A percentile compares a stretch with the other conserved stretches of the same genome.
Evolutionary conservation across 1,140 invertebrate species (phyloP).

Genomic region (Ectropis grisescens): DNA sequence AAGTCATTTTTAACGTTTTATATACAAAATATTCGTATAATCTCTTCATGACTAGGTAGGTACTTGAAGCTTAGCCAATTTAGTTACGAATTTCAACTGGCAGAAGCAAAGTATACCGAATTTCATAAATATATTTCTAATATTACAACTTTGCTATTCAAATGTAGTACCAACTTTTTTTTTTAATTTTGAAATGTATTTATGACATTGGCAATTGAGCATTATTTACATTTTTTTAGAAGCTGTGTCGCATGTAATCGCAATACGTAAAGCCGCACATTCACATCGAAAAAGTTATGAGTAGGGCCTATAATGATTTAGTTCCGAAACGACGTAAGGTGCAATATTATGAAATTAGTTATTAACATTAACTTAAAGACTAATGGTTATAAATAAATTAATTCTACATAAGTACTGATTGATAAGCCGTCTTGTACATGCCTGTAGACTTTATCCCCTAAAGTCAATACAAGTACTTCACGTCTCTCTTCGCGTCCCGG

Average conservation of each 20-base stretch:
- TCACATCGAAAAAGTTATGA: constrained; percentile 20
- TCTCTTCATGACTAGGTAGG: constrained; percentile 52
- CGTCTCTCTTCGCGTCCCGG: constrained; percentile 5
- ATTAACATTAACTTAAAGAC: constrained; percentile 4
- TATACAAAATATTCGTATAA: constrained; percentile 52
- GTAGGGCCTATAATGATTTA: too few species aligned
- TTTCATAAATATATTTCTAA: constrained; percentile 7
- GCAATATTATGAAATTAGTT: too few species aligned
- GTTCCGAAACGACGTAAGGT: too few species aligned
- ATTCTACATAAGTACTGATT: constrained; percentile 37
- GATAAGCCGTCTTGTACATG: constrained; percentile 38
- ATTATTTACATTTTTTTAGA: constrained; percentile 38
- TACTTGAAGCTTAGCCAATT: constrained; percentile 40
- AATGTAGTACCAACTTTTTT: background rate
- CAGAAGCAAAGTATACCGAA: constrained; percentile 13
- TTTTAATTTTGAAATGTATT: constrained; percentile 1
- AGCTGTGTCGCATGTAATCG: constrained; percentile 35
- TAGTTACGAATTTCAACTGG: constrained; percentile 13
- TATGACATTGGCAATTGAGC: constrained; percentile 12
- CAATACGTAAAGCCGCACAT: constrained; percentile 39
- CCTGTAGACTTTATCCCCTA: constrained; percentile 59
- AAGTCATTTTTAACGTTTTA: constrained; percentile 39
- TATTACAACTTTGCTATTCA: background rate
- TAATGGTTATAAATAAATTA: constrained; percentile 51
- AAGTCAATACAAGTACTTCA: constrained; percentile 63